Evolutionary conservation across 2,888 invertebrate genomes (phyloP).

Genomic region (Lasioglossum lativentre): DNA sequence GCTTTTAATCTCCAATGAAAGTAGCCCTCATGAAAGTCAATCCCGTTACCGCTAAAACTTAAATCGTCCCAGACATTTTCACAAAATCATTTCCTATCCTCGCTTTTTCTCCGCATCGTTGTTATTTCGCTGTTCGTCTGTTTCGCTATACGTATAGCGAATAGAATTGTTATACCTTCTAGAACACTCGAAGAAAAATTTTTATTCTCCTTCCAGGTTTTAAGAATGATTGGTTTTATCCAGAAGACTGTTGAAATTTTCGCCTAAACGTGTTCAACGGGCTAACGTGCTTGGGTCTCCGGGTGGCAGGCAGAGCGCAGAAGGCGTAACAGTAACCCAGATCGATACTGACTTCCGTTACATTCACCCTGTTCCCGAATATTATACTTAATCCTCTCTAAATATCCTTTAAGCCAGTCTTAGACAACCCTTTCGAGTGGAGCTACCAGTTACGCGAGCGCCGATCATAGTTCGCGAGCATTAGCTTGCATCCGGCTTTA

Average conservation of each 20-base stretch:
- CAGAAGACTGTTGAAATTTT: neutral
- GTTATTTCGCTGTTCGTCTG: neutral
- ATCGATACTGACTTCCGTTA: slow-evolving; percentile 34
- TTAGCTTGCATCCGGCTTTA: slow-evolving; percentile 37
- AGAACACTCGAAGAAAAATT: too few species aligned
- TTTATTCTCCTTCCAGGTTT: too few species aligned
- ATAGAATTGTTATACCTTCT: too few species aligned
- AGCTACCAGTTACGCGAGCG: slow-evolving; percentile 38
- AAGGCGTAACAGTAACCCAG: slow-evolving; percentile 18
- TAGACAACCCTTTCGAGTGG: slow-evolving; percentile 40
- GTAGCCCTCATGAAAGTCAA: neutral
- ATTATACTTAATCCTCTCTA: slow-evolving; percentile 48
- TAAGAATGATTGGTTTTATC: too few species aligned
- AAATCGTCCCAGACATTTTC: neutral
- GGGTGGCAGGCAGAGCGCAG: neutral
- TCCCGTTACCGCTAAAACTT: neutral
- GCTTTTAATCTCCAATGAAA: slow-evolving; percentile 6
- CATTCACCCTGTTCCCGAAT: slow-evolving; percentile 35
- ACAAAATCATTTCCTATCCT: neutral
- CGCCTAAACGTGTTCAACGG: neutral
- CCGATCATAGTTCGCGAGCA: slow-evolving; percentile 49
- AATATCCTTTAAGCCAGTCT: slow-evolving; percentile 43
- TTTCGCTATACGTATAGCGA: too few species aligned
- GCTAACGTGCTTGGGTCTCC: neutral
- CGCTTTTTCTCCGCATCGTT: neutral